Conservation (phyloP, 2,113 vertebrate species). For the Stigmatopora nigra region DNA sequence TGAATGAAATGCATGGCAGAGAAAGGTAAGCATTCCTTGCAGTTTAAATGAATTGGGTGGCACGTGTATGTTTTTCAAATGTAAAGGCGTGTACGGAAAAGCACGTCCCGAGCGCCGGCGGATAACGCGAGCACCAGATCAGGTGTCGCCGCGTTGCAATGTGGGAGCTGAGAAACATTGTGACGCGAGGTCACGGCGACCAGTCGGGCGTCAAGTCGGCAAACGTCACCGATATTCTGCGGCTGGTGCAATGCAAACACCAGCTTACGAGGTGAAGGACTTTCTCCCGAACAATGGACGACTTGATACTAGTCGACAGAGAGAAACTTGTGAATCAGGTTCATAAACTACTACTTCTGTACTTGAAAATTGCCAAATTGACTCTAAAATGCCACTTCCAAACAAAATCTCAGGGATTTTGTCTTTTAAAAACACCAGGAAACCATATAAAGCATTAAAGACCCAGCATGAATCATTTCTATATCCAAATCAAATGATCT, state of each 20-base stretch:
- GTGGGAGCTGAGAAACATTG: neutral
- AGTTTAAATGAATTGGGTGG: no score
- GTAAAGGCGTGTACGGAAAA: neutral
- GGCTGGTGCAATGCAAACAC: neutral
- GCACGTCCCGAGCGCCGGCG: neutral
- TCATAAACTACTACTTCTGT: no score
- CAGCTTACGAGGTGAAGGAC: neutral
- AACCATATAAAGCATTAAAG: neutral
- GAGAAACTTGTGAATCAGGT: neutral
- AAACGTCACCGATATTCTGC: neutral
- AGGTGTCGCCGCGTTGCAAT: neutral
- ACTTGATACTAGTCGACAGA: neutral
- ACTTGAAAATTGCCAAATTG: neutral
- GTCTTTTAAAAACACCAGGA: neutral
- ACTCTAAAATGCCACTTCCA: neutral
- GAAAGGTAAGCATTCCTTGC: no score
- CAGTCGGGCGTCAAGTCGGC: neutral
- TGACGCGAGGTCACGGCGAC: slow-evolving; percentile 1
- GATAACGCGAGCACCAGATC: neutral
- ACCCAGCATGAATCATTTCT: no score
- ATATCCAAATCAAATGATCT: no score
- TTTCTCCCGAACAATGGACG: neutral
- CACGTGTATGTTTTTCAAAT: neutral
- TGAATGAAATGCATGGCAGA: no score
- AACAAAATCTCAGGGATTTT: neutral